Evolutionary conservation across 2,113 vertebrate species (phyloP).

Genomic region (Pelobates fuscus): DNA sequence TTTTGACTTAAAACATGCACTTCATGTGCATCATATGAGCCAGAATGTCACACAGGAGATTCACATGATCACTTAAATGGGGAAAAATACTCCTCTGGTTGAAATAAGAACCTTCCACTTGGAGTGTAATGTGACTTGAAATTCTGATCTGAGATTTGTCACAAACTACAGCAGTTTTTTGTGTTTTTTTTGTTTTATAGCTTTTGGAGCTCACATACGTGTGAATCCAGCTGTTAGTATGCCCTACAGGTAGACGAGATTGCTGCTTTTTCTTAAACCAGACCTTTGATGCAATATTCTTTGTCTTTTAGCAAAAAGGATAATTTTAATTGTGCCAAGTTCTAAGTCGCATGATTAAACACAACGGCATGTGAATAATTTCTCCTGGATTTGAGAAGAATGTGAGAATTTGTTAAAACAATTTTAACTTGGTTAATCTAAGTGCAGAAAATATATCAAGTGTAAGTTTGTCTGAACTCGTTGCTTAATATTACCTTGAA

Average conservation of each 20-base stretch:
- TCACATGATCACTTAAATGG: too few relatives aligned
- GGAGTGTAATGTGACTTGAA: neutral
- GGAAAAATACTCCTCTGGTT: neutral
- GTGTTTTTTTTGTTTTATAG: neutral
- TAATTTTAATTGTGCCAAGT: constrained; percentile 17
- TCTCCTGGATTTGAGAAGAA: neutral
- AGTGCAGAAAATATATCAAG: neutral
- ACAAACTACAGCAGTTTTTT: constrained; percentile 11
- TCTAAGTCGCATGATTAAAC: constrained; percentile 16
- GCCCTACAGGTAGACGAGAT: constrained; percentile 18
- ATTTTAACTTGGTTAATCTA: neutral
- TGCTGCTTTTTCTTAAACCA: neutral
- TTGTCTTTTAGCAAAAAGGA: constrained; percentile 17
- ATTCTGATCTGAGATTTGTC: constrained; percentile 16
- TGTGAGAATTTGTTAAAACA: constrained; percentile 16
- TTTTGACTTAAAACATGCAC: too few relatives aligned
- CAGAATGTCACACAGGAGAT: too few relatives aligned
- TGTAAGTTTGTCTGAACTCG: neutral
- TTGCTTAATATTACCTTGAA: neutral
- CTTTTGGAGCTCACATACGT: neutral
- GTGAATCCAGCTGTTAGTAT: constrained; percentile 12
- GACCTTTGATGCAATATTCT: neutral
- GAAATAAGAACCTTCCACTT: neutral
- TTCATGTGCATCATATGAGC: too few relatives aligned
- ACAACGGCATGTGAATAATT: constrained; percentile 2